Evolutionary conservation across 2,113 vertebrate genomes (phyloP).

Genomic region (Caracal caracal): DNA sequence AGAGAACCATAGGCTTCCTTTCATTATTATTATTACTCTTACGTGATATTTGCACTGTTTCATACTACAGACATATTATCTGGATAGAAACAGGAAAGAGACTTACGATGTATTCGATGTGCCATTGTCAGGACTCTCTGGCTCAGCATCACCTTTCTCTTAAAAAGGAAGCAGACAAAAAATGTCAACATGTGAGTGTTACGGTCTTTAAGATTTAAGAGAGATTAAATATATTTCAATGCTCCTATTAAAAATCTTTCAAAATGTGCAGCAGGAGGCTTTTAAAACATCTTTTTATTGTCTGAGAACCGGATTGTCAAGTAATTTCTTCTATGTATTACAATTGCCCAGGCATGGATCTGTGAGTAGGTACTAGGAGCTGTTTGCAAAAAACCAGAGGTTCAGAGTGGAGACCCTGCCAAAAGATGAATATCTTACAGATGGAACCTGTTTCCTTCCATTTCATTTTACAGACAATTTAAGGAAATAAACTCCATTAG

Average conservation of each 20-base stretch:
- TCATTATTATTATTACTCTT: slow-evolving; percentile 21
- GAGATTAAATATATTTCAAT: slow-evolving; percentile 67
- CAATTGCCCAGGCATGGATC: slow-evolving; percentile 17
- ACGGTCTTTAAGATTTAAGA: slow-evolving; percentile 70
- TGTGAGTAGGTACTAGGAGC: slow-evolving; percentile 47
- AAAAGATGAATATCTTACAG: slow-evolving; percentile 77
- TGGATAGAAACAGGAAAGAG: slow-evolving; percentile 70
- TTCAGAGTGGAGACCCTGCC: not conserved
- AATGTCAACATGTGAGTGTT: slow-evolving; percentile 67
- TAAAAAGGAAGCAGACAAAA: slow-evolving; percentile 84
- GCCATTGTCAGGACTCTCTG: slow-evolving; percentile 90
- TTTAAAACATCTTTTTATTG: slow-evolving; percentile 73
- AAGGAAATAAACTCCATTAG: slow-evolving; percentile 62
- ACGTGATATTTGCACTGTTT: slow-evolving; percentile 46
- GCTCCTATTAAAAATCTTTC: slow-evolving; percentile 64
- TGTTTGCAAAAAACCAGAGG: slow-evolving; percentile 70
- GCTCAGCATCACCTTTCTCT: slow-evolving; percentile 91
- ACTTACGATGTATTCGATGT: slow-evolving; percentile 98
- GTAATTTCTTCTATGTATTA: slow-evolving; percentile 55
- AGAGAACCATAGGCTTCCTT: slow-evolving; percentile 66
- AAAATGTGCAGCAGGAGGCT: slow-evolving; percentile 49
- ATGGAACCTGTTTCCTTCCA: slow-evolving; percentile 63
- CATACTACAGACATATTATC: slow-evolving; percentile 71
- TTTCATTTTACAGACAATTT: slow-evolving; percentile 67
- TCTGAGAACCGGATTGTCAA: slow-evolving; percentile 56